Evolutionary conservation across 2,888 invertebrate species (phyloP).

Genomic region (Bibio marci): DNA sequence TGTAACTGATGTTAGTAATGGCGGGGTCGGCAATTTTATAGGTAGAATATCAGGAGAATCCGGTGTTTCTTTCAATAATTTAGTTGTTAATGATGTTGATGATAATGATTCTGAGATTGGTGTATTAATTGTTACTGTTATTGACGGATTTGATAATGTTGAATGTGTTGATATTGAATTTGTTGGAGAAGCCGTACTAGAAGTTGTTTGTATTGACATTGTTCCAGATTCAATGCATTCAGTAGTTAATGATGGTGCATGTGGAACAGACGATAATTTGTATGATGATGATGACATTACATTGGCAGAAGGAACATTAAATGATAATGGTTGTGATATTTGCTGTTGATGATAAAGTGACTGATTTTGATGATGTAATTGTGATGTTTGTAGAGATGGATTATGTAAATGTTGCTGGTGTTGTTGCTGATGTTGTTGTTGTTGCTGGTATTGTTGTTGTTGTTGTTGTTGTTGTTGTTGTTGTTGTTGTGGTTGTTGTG

Average conservation of each 20-base stretch:
- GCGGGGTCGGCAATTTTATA: not conserved
- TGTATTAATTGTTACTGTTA: not conserved
- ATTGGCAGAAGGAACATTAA: no score
- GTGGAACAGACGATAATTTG: not conserved
- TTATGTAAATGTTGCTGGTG: not conserved
- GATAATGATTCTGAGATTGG: not conserved
- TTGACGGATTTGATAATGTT: not conserved
- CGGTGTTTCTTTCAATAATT: no score
- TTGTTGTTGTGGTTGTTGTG: not conserved
- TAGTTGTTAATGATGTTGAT: not conserved
- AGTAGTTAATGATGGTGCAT: not conserved
- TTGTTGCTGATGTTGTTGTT: not conserved
- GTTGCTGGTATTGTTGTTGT: not conserved
- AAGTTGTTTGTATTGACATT: no score
- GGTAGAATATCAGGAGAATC: not conserved
- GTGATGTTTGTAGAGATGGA: not conserved
- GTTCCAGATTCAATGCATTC: no score
- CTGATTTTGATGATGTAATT: no score
- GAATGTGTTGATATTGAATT: not conserved
- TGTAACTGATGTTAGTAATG: not conserved
- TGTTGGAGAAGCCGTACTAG: no score
- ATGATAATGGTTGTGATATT: not conserved
- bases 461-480: not conserved
- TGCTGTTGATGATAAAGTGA: not conserved
- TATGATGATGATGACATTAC: not conserved